phyloP scores from a whole-genome alignment of 2,113 vertebrate genomes.

The Siniperca chuatsi region DNA sequence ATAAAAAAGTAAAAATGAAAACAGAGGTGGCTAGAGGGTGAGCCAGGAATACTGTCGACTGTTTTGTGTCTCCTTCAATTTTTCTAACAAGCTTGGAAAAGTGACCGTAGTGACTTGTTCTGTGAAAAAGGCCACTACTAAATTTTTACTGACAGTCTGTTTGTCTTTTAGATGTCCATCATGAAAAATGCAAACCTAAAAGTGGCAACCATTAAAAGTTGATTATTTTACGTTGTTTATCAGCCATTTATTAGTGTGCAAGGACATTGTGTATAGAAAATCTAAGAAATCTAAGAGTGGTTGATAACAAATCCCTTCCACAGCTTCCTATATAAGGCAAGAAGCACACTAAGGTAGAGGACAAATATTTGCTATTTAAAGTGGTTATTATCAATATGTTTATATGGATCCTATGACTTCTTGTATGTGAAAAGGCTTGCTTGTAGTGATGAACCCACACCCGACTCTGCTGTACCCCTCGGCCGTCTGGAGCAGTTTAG shows the following conservation, averaged over 20 bases:
- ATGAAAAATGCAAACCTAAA: not conserved
- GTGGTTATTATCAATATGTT: not conserved
- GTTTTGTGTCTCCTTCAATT: not conserved
- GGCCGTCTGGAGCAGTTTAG: no score
- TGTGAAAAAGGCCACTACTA: not conserved
- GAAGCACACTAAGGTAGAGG: no score
- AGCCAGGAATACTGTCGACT: not conserved
- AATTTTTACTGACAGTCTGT: not conserved
- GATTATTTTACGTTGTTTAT: not conserved
- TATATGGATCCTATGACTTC: no score
- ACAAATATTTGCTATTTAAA: not conserved
- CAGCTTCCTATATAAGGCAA: no score
- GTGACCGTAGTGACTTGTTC: not conserved
- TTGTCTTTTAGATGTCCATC: not conserved
- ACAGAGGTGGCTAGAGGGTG: not conserved
- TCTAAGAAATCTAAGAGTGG: no score
- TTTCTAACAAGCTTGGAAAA: not conserved
- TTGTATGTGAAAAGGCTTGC: no score
- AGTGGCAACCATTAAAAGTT: not conserved
- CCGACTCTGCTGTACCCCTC: no score
- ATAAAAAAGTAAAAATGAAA: not conserved
- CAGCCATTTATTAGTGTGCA: not conserved
- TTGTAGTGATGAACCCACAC: no score
- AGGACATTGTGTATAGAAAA: not conserved
- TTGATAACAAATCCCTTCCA: no score